Evolutionary conservation across 2,797 vertebrate genomes (phyloP).

Genomic region (Eutrigla gurnardus): DNA sequence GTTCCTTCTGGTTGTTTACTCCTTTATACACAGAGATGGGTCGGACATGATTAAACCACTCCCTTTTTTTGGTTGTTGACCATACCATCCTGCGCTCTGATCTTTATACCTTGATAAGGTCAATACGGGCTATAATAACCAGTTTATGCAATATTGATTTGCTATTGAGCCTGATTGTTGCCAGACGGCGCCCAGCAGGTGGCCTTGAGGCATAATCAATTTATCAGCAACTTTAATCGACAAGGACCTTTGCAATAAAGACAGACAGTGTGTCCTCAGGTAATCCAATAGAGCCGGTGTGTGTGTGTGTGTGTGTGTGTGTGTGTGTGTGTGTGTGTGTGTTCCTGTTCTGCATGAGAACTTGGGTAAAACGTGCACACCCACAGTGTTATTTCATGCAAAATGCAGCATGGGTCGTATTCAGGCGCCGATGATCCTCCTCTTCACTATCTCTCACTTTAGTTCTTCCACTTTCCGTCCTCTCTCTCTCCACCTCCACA

Average conservation of each 20-base stretch:
- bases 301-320: constrained; percentile 18
- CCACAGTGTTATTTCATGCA: background rate
- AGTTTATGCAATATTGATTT: constrained; percentile 78
- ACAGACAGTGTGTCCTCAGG: constrained; percentile 76
- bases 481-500: constrained; percentile 48
- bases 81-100: constrained; percentile 38
- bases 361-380: constrained; percentile 5
- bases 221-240: constrained; percentile 82
- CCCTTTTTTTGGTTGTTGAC: constrained; percentile 7
- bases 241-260: constrained; percentile 79
- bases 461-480: constrained; percentile 31
- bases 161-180: constrained; percentile 74
- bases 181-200: constrained; percentile 80
- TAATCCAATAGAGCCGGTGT: constrained; percentile 76
- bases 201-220: constrained; percentile 80
- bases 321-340: constrained; percentile 12
- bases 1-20: constrained; percentile 20
- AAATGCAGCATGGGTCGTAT: constrained; percentile 1
- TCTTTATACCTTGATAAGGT: constrained; percentile 70
- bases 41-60: constrained; percentile 41
- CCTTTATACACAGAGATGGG: constrained; percentile 9
- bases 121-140: constrained; percentile 73
- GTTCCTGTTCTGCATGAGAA: constrained; percentile 12
- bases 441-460: constrained; percentile 22
- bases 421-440: background rate